Conservation (phyloP, 1,140 invertebrate genomes). For the Hyles euphorbiae region DNA sequence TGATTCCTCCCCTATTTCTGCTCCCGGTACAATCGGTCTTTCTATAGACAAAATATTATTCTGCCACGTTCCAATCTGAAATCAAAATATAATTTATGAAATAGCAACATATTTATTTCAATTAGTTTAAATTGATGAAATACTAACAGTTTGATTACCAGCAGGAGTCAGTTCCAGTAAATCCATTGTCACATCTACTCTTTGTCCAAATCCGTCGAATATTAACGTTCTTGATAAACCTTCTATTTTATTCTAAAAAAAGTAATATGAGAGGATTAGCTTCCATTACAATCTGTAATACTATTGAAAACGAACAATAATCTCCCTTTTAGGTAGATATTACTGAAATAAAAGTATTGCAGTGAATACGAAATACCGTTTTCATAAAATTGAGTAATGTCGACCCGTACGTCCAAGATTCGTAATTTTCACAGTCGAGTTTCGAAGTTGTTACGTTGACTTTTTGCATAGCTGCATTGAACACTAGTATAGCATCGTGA, state of each 20-base stretch:
- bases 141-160: conserved; percentile 77
- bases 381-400: conserved; percentile 62
- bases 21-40: conserved; percentile 33
- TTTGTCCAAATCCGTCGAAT: conserved; percentile 89
- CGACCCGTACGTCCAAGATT: conserved; percentile 54
- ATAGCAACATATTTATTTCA: neutral
- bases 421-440: conserved; percentile 41
- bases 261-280: neutral
- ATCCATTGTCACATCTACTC: conserved; percentile 87
- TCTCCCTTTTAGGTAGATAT: conserved; percentile 3
- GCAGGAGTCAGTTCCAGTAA: conserved; percentile 84
- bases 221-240: conserved; percentile 88
- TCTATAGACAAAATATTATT: conserved; percentile 38
- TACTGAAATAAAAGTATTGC: no score
- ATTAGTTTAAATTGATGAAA: neutral
- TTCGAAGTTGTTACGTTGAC: conserved; percentile 23
- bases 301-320: conserved; percentile 1
- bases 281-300: no score
- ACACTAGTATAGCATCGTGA: conserved; percentile 51
- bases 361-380: conserved; percentile 35
- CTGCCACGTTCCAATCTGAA: conserved; percentile 51
- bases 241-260: conserved; percentile 70
- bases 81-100: conserved; percentile 12
- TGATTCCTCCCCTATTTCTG: conserved; percentile 49
- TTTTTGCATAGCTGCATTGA: conserved; percentile 42